Conservation (phyloP, 2,888 invertebrate genomes). For the Isoperla grammatica region DNA sequence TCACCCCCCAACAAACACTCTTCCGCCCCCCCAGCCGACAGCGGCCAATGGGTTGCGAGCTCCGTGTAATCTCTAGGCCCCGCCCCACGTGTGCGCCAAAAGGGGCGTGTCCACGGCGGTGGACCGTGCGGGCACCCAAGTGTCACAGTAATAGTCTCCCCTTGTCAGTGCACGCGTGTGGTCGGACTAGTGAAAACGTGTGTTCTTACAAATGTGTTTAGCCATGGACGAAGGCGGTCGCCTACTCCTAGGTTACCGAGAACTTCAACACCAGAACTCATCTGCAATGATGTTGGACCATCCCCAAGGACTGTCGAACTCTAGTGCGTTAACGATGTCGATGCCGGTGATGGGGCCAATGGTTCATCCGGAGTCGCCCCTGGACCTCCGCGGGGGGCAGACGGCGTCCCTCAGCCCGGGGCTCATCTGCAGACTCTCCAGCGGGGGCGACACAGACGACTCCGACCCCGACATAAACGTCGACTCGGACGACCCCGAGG, state of each 20-base stretch:
- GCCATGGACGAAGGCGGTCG: conserved; percentile 34
- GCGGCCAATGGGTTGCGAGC: conserved; percentile 1
- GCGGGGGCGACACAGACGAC: conserved; percentile 39
- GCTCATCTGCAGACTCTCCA: conserved; percentile 47
- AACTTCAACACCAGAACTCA: conserved; percentile 22
- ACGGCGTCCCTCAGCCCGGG: conserved; percentile 34
- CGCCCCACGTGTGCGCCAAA: conserved; percentile 2
- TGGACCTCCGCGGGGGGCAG: conserved; percentile 44
- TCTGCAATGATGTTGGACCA: conserved; percentile 16
- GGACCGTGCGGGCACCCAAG: conserved; percentile 21
- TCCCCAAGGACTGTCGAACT: conserved; percentile 40
- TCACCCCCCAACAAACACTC: background rate
- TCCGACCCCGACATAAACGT: conserved; percentile 41
- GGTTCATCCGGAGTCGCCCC: conserved; percentile 40
- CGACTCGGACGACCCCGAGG: conserved; percentile 40
- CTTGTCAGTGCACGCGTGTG: background rate
- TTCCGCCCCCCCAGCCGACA: background rate
- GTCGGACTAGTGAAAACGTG: too few relatives aligned
- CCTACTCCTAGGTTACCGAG: conserved; percentile 29
- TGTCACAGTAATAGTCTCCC: background rate
- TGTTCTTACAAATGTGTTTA: conserved; percentile 28
- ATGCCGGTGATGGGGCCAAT: conserved; percentile 15
- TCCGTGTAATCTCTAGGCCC: background rate
- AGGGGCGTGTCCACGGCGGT: conserved; percentile 4
- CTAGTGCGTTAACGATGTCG: conserved; percentile 36